Conservation (phyloP, 2,797 vertebrate genomes). For the Apogon talboti region DNA sequence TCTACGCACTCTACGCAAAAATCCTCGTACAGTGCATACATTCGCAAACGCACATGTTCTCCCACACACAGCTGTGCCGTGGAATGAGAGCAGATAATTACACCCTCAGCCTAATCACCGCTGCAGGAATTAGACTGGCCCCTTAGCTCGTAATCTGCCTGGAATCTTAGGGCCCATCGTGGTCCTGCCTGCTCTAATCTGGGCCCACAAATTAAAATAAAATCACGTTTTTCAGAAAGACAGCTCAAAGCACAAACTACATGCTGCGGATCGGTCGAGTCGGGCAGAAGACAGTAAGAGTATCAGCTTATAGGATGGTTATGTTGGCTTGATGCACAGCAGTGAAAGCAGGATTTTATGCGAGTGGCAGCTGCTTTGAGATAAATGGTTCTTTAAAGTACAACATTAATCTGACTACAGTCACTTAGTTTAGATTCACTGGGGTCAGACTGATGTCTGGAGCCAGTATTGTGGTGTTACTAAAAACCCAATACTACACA, state of each 20-base stretch:
- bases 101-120: conserved; percentile 47
- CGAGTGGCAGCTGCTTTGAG: conserved; percentile 25
- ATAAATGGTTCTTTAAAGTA: conserved; percentile 22
- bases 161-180: conserved; percentile 15
- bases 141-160: conserved; percentile 44
- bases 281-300: neutral
- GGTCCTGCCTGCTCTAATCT: conserved; percentile 37
- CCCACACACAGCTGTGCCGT: conserved; percentile 22
- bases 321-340: neutral
- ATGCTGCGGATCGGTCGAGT: neutral
- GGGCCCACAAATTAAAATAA: conserved; percentile 27
- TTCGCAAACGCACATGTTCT: conserved; percentile 14
- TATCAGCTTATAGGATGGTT: neutral
- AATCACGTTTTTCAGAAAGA: conserved; percentile 8
- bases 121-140: conserved; percentile 52
- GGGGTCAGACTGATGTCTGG: conserved; percentile 2
- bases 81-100: conserved; percentile 52
- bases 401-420: conserved; percentile 34
- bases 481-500: neutral
- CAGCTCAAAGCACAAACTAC: conserved; percentile 7
- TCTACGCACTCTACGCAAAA: neutral
- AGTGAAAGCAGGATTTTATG: conserved; percentile 34
- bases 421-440: conserved; percentile 18
- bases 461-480: neutral
- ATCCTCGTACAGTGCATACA: neutral